These are phyloP conservation scores for Xiphophorus birchmanni DNA, from an alignment of 2,797 vertebrate genomes.

Conservation along the genomic window DNA sequence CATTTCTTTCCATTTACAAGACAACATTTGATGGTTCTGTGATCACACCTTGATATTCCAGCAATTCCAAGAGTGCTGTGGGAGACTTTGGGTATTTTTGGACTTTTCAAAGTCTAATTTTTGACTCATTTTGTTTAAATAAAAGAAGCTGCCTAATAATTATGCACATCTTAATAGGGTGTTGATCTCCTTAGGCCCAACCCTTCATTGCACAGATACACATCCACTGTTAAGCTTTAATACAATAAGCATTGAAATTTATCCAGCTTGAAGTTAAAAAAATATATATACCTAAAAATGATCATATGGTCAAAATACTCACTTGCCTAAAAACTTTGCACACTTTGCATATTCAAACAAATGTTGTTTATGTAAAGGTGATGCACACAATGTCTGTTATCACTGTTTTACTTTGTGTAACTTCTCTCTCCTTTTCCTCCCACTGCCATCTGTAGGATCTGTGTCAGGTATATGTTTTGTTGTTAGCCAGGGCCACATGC, in stretches of 20 bases:
- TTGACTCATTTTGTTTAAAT: background rate
- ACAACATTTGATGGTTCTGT: background rate
- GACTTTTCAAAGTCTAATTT: background rate
- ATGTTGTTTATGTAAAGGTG: background rate
- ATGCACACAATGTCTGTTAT: conserved; percentile 14
- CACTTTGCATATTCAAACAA: background rate
- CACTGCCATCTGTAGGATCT: conserved; percentile 89
- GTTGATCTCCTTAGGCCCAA: background rate
- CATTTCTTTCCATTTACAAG: too few relatives aligned
- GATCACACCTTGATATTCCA: background rate
- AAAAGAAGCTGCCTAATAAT: background rate
- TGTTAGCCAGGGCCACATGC: conserved; percentile 22
- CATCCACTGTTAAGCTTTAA: background rate
- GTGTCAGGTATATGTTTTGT: conserved; percentile 86
- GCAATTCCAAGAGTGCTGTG: background rate
- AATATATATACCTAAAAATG: background rate
- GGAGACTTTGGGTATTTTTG: background rate
- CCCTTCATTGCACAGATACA: background rate
- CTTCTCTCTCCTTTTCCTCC: conserved; percentile 68
- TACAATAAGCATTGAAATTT: background rate
- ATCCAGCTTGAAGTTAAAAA: background rate
- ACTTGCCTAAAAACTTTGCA: background rate
- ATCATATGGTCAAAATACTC: background rate
- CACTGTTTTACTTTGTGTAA: conserved; percentile 57
- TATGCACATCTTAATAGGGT: background rate